A percentile compares a stretch with the other conserved stretches of the same genome.
Evolutionary conservation across 2,113 vertebrate species (phyloP).

Genomic region (Eonycteris spelaea): DNA sequence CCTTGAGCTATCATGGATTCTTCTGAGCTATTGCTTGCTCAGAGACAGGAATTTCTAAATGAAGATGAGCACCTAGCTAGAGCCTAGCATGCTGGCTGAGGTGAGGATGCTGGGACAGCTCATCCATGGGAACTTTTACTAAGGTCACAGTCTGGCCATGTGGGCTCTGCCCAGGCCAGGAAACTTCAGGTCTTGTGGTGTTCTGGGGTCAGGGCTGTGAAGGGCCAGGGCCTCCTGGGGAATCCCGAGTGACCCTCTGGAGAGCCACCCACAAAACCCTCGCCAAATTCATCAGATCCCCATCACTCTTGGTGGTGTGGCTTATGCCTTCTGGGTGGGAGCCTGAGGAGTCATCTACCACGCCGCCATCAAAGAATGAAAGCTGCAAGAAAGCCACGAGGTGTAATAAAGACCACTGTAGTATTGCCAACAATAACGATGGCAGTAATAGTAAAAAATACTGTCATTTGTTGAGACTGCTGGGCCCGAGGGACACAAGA

Average conservation of each 20-base stretch:
- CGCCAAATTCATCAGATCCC: neutral
- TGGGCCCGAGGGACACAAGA: neutral
- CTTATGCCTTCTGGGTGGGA: neutral
- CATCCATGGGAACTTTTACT: neutral
- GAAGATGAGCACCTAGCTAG: accelerated
- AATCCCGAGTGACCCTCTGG: neutral
- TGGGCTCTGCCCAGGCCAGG: neutral
- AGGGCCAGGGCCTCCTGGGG: neutral
- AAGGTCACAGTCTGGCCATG: accelerated
- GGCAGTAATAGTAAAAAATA: neutral
- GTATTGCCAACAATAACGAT: neutral
- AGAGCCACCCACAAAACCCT: neutral
- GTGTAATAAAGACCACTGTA: neutral
- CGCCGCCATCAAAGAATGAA: neutral
- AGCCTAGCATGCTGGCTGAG: accelerated
- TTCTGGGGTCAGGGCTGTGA: neutral
- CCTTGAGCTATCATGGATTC: neutral
- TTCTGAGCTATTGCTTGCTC: neutral
- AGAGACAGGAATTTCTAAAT: neutral
- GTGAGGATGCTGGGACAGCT: accelerated
- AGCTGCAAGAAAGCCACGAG: neutral
- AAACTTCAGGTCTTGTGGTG: neutral
- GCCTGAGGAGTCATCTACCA: neutral
- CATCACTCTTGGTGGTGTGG: neutral
- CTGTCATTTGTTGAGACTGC: neutral